These are phyloP conservation scores for Porites evermanni DNA, from an alignment of 92 coral and sea anemone species.

Conservation along the genomic window DNA sequence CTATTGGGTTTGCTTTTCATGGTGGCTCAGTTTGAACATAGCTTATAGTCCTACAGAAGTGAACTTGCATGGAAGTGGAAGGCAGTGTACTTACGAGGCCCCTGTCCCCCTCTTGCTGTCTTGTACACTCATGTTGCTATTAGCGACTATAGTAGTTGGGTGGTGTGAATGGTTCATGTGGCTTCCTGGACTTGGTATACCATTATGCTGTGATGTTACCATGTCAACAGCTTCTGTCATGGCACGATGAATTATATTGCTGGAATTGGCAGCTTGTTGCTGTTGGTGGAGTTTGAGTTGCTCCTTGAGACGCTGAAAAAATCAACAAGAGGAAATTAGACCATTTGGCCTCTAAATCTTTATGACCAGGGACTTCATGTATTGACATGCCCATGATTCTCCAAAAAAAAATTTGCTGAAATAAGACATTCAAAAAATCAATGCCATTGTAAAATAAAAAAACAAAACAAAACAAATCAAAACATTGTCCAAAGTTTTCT, in stretches of 20 bases:
- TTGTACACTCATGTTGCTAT: slow-evolving; percentile 30
- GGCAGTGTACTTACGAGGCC: slow-evolving; percentile 15
- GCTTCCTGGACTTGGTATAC: slow-evolving; percentile 59
- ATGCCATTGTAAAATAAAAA: too few species aligned
- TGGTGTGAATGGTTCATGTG: slow-evolving; percentile 55
- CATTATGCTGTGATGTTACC: slow-evolving; percentile 85
- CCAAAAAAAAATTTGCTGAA: too few species aligned
- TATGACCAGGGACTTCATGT: too few species aligned
- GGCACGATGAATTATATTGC: slow-evolving; percentile 91
- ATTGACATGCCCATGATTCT: too few species aligned
- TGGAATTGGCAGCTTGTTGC: slow-evolving; percentile 63
- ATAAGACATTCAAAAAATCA: too few species aligned
- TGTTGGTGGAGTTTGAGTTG: slow-evolving; percentile 83
- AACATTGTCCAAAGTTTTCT: too few species aligned
- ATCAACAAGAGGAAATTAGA: too few species aligned
- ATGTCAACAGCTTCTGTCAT: slow-evolving; percentile 98
- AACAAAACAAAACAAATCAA: too few species aligned
- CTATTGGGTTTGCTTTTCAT: too few species aligned
- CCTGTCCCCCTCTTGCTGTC: slow-evolving; percentile 53
- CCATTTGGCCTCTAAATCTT: too few species aligned
- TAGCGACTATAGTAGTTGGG: slow-evolving; percentile 27
- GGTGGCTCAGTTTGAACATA: too few species aligned
- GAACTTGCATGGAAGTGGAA: background rate
- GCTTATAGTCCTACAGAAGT: background rate
- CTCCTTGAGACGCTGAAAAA: slow-evolving; percentile 90